Conservation (phyloP, 2,113 vertebrate species). For the Calcarius ornatus region DNA sequence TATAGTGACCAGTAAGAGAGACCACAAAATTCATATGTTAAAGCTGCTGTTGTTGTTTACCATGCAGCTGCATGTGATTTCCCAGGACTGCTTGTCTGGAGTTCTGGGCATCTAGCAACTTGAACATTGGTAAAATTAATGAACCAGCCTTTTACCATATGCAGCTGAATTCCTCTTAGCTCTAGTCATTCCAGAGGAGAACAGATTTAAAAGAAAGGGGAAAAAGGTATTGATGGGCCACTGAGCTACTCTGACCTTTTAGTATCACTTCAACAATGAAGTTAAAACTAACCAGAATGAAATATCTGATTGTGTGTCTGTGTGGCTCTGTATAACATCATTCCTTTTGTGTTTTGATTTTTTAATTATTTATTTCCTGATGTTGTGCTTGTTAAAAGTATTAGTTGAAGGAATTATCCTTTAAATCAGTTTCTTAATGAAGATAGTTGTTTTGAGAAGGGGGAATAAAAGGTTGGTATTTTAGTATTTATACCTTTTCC, state of each 20-base stretch:
- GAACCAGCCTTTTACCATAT: neutral
- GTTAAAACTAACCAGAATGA: neutral
- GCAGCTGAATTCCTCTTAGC: neutral
- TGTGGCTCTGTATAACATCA: neutral
- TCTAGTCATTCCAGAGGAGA: neutral
- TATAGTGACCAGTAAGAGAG: neutral
- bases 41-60: neutral
- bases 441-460: neutral
- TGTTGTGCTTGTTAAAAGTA: neutral
- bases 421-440: neutral
- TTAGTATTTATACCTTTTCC: neutral
- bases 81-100: neutral
- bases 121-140: neutral
- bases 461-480: neutral
- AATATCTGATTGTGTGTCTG: neutral
- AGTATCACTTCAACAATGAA: neutral
- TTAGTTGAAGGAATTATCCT: neutral
- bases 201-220: neutral
- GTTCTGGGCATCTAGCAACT: neutral
- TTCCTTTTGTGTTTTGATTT: neutral
- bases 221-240: neutral
- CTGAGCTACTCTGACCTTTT: neutral
- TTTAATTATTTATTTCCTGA: neutral
- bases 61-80: neutral
- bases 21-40: neutral